Evolutionary conservation across 2,888 invertebrate genomes (phyloP), one percentile per base, ranked within the genome.

Genomic region (Leptura quadrifasciata): DNA sequence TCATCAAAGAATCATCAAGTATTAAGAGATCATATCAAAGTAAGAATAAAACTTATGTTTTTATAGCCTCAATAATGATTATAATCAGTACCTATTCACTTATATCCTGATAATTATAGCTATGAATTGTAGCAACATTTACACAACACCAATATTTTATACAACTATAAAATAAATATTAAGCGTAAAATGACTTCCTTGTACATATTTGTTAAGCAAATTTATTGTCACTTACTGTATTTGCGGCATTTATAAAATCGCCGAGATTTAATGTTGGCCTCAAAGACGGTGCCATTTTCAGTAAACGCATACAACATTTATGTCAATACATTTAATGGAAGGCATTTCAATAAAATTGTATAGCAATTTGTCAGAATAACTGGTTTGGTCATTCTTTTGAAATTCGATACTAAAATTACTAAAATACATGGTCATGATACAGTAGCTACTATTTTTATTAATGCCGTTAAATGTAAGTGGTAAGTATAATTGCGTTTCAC

Each of bases 281-380:
- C 31, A 17, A 55, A 57, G 31, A 18, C 68, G 68, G 68, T 55
- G 35, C 68, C 68, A 31, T 68, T 68, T 68, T 55, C 12, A 55
- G 68, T 31, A 31, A 57, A 68, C 18, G 31, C 57, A 68, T 57
- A 68, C 54, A 68, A 10, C 55, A 55, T 55, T 68, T 68, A 57
- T 55, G 57, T 68, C 68, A 57, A 18, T 18, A 17, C n/a, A 54
- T 24, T 24, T 15, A 24, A 8, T 57, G 31, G 17, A 17, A 61
- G 60, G n/a, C 31, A 68, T 68, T 68, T 68, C 68, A 35, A 68
- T 68, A 68, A 57, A 68, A 68, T 68, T 57, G 57, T 55, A 20
- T 55, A 55, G 55, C 68, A 57, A 68, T 68, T 68, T 68, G 68
- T 68, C 68, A 31, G 35, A 12, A 54, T 65, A 65, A 65, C 24